Percentiles rank a stretch among this genome's conserved stretches.
Evolutionary conservation across 2,113 vertebrate species (phyloP).

Genomic region (Pelusios castaneus): DNA sequence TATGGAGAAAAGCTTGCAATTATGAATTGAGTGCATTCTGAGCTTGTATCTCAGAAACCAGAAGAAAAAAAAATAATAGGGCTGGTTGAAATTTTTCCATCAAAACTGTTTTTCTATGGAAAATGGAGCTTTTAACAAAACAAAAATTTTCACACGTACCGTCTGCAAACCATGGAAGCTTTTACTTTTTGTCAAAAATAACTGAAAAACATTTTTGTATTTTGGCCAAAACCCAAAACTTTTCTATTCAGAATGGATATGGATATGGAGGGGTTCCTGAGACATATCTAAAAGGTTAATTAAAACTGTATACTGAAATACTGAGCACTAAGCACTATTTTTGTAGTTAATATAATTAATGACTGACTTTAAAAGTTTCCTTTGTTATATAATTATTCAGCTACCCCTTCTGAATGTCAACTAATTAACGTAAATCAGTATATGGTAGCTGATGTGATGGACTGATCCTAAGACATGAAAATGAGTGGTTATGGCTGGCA

Average conservation of each 20-base stretch:
- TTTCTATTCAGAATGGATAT: neutral
- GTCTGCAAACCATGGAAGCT: neutral
- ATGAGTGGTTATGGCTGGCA: neutral
- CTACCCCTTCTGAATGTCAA: neutral
- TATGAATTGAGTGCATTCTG: neutral
- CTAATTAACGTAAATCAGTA: neutral
- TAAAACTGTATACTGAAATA: neutral
- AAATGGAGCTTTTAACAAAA: neutral
- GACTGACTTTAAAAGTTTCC: neutral
- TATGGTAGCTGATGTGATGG: neutral
- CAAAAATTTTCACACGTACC: neutral
- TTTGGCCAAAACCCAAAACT: neutral
- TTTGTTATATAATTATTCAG: neutral
- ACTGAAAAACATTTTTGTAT: neutral
- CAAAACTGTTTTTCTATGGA: neutral
- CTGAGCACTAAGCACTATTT: neutral
- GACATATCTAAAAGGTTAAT: neutral
- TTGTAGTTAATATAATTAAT: neutral
- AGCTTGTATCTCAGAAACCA: neutral
- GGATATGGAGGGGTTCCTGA: neutral
- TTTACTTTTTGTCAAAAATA: slow-evolving; percentile 7
- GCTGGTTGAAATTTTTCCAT: neutral
- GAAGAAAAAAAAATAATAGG: neutral
- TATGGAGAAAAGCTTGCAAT: neutral
- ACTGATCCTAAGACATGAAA: neutral